These are phyloP conservation scores for Tympanuchus pallidicinctus DNA, from an alignment of 2,113 vertebrate species.

Conservation along the genomic window DNA sequence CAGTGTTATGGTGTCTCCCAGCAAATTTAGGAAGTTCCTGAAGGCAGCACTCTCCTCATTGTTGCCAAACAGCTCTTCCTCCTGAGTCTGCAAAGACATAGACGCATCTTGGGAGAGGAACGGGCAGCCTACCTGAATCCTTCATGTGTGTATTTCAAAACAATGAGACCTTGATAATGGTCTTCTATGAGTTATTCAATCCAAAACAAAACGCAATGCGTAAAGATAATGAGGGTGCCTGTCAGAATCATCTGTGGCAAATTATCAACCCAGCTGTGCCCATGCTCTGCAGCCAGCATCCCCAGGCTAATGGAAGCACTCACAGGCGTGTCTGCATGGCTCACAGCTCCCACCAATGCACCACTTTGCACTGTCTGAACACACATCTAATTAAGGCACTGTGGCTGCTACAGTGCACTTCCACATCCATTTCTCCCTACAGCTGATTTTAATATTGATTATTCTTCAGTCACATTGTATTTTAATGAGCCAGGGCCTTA, in stretches of 20 bases:
- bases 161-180: slow-evolving; percentile 17
- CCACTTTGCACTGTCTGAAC: neutral
- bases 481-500: neutral
- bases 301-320: slow-evolving; percentile 39
- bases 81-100: slow-evolving; percentile 82
- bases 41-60: slow-evolving; percentile 90
- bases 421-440: slow-evolving; percentile 5
- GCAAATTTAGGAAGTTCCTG: slow-evolving; percentile 86
- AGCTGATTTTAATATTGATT: neutral
- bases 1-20: slow-evolving; percentile 91
- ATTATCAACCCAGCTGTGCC: slow-evolving; percentile 33
- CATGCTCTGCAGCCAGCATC: slow-evolving; percentile 11
- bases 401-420: neutral
- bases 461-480: neutral
- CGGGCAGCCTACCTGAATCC: neutral
- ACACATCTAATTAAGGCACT: slow-evolving; percentile 19
- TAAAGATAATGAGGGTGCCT: slow-evolving; percentile 48
- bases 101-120: neutral
- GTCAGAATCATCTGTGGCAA: slow-evolving; percentile 56
- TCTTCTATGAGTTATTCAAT: slow-evolving; percentile 13
- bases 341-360: neutral
- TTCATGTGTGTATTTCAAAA: slow-evolving; percentile 1
- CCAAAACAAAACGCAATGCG: slow-evolving; percentile 19
- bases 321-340: slow-evolving; percentile 11
- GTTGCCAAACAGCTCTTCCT: slow-evolving; percentile 93